phyloP scores from a whole-genome alignment of 2,113 vertebrate species.

The Calidris pugnax region DNA sequence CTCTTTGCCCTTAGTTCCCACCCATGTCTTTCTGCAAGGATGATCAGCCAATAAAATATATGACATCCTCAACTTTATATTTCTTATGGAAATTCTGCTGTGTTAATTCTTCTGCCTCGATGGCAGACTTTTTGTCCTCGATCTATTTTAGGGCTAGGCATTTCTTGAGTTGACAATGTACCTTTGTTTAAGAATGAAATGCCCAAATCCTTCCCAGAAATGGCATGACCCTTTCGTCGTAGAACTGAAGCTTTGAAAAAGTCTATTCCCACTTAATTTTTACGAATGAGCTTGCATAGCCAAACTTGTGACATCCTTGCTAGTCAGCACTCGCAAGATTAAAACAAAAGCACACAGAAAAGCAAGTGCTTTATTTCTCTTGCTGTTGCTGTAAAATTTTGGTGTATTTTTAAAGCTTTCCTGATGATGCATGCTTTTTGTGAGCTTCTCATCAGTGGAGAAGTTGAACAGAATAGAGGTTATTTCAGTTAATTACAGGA shows the following conservation, averaged over 20 bases:
- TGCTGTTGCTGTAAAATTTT: not conserved
- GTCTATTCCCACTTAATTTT: not conserved
- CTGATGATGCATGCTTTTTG: not conserved
- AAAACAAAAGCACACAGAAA: not conserved
- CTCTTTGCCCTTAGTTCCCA: not conserved
- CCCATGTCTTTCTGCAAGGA: not conserved
- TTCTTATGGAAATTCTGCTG: not conserved
- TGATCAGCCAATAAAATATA: not conserved
- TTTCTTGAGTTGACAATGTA: not conserved
- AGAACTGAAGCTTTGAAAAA: not conserved
- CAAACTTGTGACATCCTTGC: not conserved
- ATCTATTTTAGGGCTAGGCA: not conserved
- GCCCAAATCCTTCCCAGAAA: not conserved
- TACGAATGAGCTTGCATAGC: not conserved
- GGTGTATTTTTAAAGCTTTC: slow-evolving; percentile 44
- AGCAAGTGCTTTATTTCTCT: not conserved
- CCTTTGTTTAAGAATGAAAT: not conserved
- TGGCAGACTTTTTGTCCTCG: not conserved
- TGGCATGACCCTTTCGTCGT: not conserved
- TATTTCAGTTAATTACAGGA: slow-evolving; percentile 49
- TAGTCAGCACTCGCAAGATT: not conserved
- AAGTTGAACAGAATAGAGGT: slow-evolving; percentile 16
- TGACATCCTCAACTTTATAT: not conserved
- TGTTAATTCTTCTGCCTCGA: not conserved
- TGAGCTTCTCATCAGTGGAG: not conserved